phyloP scores from a whole-genome alignment of 2,888 invertebrate species.

The Piscicola geometra region DNA sequence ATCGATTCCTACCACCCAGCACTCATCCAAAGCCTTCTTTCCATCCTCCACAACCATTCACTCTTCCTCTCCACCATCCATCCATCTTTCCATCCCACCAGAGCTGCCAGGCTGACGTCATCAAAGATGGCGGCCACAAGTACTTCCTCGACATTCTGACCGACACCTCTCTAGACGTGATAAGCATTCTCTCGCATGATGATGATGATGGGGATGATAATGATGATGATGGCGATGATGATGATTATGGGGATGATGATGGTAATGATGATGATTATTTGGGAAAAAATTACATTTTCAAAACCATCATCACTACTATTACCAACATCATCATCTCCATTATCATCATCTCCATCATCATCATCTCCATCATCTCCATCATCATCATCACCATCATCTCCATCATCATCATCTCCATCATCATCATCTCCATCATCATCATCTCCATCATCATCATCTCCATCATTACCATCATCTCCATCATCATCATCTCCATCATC shows the following conservation, averaged over 20 bases:
- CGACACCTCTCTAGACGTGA: constrained; percentile 76
- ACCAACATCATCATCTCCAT: constrained; percentile 1
- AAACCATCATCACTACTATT: neutral
- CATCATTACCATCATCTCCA: neutral
- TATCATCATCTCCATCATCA: neutral
- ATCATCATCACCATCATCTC: neutral
- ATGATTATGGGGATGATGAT: no score
- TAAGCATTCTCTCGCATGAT: constrained; percentile 49
- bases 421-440: neutral
- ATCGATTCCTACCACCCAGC: no score
- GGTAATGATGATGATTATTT: no score
- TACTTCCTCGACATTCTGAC: constrained; percentile 88
- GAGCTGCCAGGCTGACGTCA: constrained; percentile 89
- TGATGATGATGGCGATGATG: neutral
- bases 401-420: constrained; percentile 13
- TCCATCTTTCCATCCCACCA: constrained; percentile 57
- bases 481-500: constrained; percentile 1
- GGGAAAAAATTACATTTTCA: no score
- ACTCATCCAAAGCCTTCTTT: no score
- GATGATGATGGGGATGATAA: neutral
- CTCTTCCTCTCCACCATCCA: neutral
- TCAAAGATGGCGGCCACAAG: constrained; percentile 86
- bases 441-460: neutral
- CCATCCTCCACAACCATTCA: no score
- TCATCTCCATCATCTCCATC: neutral